Conservation (phyloP, 2,113 vertebrate species). For the Odobenus rosmarus region DNA sequence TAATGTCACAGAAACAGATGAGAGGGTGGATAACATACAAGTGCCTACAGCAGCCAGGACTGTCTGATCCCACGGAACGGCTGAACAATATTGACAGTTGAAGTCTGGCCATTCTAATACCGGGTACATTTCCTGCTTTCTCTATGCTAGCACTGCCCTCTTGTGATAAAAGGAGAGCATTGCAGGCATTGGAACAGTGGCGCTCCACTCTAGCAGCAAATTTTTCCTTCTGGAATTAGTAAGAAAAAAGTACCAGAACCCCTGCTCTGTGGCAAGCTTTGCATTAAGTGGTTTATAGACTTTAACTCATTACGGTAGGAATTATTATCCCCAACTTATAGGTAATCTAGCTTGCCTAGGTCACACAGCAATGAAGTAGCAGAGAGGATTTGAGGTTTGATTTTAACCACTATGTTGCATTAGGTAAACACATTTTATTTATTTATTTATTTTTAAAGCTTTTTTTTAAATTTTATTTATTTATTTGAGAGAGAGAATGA, state of each 20-base stretch:
- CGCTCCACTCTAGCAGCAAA: not conserved
- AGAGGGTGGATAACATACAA: not conserved
- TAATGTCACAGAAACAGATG: not conserved
- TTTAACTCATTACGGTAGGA: not conserved
- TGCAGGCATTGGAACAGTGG: not conserved
- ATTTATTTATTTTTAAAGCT: too few species aligned
- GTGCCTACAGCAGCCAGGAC: not conserved
- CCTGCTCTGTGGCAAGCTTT: not conserved
- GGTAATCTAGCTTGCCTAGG: not conserved
- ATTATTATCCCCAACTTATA: not conserved
- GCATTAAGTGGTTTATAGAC: not conserved
- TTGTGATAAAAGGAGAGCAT: slow-evolving; percentile 66
- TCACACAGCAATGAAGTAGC: not conserved
- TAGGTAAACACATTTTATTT: not conserved
- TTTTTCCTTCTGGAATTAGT: not conserved
- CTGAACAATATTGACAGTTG: not conserved
- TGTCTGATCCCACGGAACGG: slow-evolving; percentile 31
- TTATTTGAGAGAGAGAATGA: too few species aligned
- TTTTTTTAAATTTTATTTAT: too few species aligned
- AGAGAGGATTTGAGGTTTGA: not conserved
- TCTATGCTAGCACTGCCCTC: slow-evolving; percentile 82
- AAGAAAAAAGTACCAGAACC: not conserved
- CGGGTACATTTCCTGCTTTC: not conserved
- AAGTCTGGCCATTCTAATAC: not conserved
- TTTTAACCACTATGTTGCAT: not conserved